These are phyloP conservation scores for Premnoplex brunnescens DNA, from an alignment of 2,797 vertebrate species.

Conservation along the genomic window DNA sequence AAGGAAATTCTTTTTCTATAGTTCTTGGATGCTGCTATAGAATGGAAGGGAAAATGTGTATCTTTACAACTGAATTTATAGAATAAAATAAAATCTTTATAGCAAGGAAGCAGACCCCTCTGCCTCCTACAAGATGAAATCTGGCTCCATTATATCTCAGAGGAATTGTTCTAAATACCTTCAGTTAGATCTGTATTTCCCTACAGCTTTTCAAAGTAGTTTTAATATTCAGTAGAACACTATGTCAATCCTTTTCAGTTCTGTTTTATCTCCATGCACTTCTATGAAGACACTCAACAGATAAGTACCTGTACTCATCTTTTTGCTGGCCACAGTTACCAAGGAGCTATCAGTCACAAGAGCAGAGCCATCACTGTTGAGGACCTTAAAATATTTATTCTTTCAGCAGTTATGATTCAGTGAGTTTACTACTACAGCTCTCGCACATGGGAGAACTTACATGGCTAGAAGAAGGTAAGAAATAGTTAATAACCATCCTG, in stretches of 20 bases:
- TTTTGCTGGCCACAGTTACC: not conserved
- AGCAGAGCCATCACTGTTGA: not conserved
- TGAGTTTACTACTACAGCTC: not conserved
- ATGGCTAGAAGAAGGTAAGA: not conserved
- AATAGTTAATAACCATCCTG: not conserved
- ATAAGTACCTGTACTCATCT: not conserved
- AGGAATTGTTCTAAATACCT: not conserved
- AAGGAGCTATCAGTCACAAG: not conserved
- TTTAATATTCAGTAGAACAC: constrained; percentile 2
- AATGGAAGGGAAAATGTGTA: not conserved
- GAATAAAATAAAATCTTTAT: not conserved
- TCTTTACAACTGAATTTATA: not conserved
- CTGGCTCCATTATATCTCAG: not conserved
- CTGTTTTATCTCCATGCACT: not conserved
- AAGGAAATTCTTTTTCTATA: not conserved
- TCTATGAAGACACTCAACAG: not conserved
- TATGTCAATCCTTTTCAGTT: not conserved
- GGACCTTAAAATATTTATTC: not conserved
- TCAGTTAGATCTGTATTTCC: not conserved
- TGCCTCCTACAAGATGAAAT: not conserved
- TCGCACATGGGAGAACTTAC: not conserved
- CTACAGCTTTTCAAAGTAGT: not conserved
- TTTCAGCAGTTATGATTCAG: not conserved
- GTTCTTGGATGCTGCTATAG: not conserved
- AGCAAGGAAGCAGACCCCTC: not conserved